Conservation (phyloP, 2,113 vertebrate genomes). For the Cyanoderma ruficeps region DNA sequence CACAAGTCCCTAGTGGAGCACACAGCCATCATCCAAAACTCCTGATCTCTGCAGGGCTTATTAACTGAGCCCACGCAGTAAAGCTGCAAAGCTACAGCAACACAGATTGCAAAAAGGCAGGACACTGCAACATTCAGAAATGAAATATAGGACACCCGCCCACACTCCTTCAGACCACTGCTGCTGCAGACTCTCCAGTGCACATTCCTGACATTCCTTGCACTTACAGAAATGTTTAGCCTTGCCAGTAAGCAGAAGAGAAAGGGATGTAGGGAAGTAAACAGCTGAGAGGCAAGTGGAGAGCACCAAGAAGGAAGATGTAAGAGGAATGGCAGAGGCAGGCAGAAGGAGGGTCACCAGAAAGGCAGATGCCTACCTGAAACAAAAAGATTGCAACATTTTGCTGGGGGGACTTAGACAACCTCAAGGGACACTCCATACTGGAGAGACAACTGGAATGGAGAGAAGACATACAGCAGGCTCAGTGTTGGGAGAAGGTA, state of each 20-base stretch:
- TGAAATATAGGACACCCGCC: constrained; percentile 9
- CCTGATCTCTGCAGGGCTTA: neutral
- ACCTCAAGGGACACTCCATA: neutral
- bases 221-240: neutral
- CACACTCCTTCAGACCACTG: constrained; percentile 29
- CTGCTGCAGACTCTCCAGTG: neutral
- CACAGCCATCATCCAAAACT: neutral
- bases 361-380: neutral
- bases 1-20: neutral
- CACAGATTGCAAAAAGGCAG: neutral
- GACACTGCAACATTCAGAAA: neutral
- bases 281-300: neutral
- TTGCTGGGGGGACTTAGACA: neutral
- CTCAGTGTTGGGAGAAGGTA: neutral
- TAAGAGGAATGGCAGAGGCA: neutral
- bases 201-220: constrained; percentile 17
- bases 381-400: neutral
- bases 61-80: neutral
- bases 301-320: neutral
- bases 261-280: neutral
- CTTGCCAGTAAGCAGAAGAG: neutral
- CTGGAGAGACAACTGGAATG: neutral
- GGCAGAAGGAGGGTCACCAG: neutral
- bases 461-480: neutral
- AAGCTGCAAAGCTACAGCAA: neutral